Conservation (phyloP, 1,140 invertebrate species). For the Archegozetes longisetosus region DNA sequence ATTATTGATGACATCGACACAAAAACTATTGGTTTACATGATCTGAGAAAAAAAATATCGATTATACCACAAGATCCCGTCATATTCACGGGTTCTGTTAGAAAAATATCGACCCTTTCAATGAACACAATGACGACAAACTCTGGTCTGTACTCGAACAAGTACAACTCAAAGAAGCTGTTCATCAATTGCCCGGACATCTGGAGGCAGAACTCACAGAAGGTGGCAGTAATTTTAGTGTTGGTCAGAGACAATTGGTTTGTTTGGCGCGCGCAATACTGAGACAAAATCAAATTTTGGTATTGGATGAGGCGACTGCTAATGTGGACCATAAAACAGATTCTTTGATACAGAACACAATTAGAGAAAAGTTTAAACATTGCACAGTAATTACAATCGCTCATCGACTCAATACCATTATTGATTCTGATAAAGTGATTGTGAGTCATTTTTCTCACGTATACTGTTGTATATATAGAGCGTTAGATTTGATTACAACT, state of each 20-base stretch:
- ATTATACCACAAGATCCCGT: no score
- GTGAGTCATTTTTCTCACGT: no score
- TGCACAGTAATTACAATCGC: conserved; percentile 32
- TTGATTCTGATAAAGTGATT: conserved; percentile 23
- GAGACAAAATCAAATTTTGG: no score
- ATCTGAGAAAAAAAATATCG: conserved; percentile 34
- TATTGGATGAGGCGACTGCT: conserved; percentile 70
- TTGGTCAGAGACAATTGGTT: no score
- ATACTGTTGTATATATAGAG: no score
- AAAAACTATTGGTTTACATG: conserved; percentile 37
- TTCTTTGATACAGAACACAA: conserved; percentile 29
- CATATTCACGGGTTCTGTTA: conserved; percentile 40
- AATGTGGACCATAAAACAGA: conserved; percentile 61
- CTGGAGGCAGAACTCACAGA: conserved; percentile 50
- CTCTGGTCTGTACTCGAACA: conserved; percentile 20
- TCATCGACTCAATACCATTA: conserved; percentile 29
- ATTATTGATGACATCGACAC: conserved; percentile 67
- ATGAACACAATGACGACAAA: conserved; percentile 17
- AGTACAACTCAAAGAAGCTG: conserved; percentile 36
- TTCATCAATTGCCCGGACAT: conserved; percentile 43
- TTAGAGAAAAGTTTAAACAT: conserved; percentile 26
- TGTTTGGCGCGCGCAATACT: conserved; percentile 39
- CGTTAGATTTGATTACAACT: no score
- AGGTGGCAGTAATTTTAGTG: conserved; percentile 57
- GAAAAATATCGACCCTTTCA: conserved; percentile 25